Evolutionary conservation across 2,797 vertebrate species (phyloP), one percentile per base, ranked within the genome.

Genomic region (Borostomias antarcticus): DNA sequence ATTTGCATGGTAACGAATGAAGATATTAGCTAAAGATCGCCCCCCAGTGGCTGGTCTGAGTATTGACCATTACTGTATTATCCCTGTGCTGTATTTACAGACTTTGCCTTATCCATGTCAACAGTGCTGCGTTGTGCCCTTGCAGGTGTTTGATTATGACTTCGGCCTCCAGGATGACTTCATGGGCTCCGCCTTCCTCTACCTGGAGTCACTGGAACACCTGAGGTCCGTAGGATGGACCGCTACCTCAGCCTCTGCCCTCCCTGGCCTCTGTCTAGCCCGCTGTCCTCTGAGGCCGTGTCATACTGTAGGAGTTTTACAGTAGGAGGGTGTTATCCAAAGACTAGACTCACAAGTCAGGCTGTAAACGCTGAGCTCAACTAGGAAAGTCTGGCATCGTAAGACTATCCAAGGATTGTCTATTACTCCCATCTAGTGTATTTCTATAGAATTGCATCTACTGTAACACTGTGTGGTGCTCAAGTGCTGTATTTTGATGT

Each of bases 101-200:
- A 11, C 37, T 13, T 40, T 15, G 37, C 37, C 37, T 2, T 40
- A 15, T 40, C 4, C 5, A 26, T 56, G 30, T 21, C 52, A 45
- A n/a, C 32, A 6, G 17, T 58, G 32, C 6, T 51, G 15, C 68
- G 9, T 73, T 63, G 26, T 15, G 6, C n/a, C n/a, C n/a, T 40
- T 71, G 19, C 75, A 95, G 94, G 94, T 95, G 51, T 99, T 97
- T 90, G 97, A 99, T 84, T 98, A 98, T 92, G 97, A 98, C 85
- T 98, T 99, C 86, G 96, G 96, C 58, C 89, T 99, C 73, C 97
- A 98, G 67, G 97, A 98, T 92, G 96, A 99, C 82, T 98, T 98
- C 59, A 99, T 99, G 93, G 96, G 96, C 19, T 98, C 96, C 0
- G 93, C 95, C 0, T 95, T 95, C 82, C 90, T 98, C 66, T 86